Conservation (phyloP, 2,113 vertebrate genomes). For the Cyprinodon brontotheroides region DNA sequence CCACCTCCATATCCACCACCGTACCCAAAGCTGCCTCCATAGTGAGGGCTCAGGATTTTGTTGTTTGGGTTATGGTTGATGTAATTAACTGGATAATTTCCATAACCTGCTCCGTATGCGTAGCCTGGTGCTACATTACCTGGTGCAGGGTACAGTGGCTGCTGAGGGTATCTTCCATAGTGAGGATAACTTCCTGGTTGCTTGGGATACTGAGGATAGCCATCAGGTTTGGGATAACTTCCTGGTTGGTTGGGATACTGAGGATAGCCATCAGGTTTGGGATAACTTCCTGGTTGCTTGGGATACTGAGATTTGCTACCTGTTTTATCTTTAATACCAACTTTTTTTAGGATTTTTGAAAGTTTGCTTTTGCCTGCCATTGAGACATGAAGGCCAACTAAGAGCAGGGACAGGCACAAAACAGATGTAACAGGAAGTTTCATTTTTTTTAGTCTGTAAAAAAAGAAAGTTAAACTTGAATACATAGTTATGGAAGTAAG, state of each 20-base stretch:
- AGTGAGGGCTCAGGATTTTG: constrained; percentile 71
- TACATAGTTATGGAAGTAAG: too few relatives aligned
- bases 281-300: neutral
- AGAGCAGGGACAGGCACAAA: constrained; percentile 44
- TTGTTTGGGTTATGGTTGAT: constrained; percentile 76
- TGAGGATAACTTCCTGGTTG: constrained; percentile 5
- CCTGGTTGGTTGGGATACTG: neutral
- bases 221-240: constrained; percentile 2
- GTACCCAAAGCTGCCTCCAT: constrained; percentile 62
- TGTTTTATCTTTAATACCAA: too few relatives aligned
- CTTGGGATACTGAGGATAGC: neutral
- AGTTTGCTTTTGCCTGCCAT: constrained; percentile 33
- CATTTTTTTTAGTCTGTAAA: constrained; percentile 57
- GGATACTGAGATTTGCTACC: neutral
- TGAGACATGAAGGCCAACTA: constrained; percentile 35
- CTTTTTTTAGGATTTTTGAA: neutral
- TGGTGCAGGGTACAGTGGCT: constrained; percentile 20
- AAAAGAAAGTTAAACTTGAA: neutral
- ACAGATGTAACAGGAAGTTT: constrained; percentile 22
- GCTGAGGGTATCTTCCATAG: constrained; percentile 7
- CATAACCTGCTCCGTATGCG: constrained; percentile 15
- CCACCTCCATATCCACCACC: constrained; percentile 27
- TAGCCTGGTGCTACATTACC: neutral
- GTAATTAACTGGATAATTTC: constrained; percentile 46
- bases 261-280: constrained; percentile 2